Conservation (phyloP, 2,113 vertebrate species). For the Anser cygnoides region DNA sequence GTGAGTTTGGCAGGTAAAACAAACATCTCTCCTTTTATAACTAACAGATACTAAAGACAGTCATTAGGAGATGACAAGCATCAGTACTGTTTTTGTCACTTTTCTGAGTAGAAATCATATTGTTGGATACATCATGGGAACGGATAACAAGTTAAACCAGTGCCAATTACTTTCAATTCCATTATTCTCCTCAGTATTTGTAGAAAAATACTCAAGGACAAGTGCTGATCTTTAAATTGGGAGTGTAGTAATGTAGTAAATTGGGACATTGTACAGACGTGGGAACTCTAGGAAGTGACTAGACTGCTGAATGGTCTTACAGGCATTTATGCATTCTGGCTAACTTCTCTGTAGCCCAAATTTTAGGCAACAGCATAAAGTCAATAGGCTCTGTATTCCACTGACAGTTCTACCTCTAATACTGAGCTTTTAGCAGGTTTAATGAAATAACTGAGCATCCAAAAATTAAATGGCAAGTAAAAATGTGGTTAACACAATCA, state of each 20-base stretch:
- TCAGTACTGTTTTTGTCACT: slow-evolving; percentile 30
- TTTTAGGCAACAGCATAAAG: background rate
- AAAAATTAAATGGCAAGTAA: background rate
- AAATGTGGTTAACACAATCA: background rate
- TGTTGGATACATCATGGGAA: background rate
- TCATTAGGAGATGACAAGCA: slow-evolving; percentile 40
- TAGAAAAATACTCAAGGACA: background rate
- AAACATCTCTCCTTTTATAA: slow-evolving; percentile 61
- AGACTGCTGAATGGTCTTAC: background rate
- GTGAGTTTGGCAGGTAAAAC: slow-evolving; percentile 66
- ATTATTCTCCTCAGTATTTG: background rate
- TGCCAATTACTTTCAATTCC: background rate
- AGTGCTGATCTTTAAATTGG: background rate
- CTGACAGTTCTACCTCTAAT: background rate
- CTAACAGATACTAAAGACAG: slow-evolving; percentile 19
- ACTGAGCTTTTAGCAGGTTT: background rate
- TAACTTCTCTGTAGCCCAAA: background rate
- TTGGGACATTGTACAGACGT: background rate
- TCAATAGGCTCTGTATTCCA: background rate
- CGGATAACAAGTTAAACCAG: background rate
- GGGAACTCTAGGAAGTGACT: background rate
- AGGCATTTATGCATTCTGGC: background rate
- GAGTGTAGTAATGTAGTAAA: background rate
- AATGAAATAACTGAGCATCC: background rate
- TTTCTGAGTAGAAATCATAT: slow-evolving; percentile 48